Evolutionary conservation across 2,113 vertebrate genomes (phyloP).

Genomic region (Dunckerocampus dactyliophorus): DNA sequence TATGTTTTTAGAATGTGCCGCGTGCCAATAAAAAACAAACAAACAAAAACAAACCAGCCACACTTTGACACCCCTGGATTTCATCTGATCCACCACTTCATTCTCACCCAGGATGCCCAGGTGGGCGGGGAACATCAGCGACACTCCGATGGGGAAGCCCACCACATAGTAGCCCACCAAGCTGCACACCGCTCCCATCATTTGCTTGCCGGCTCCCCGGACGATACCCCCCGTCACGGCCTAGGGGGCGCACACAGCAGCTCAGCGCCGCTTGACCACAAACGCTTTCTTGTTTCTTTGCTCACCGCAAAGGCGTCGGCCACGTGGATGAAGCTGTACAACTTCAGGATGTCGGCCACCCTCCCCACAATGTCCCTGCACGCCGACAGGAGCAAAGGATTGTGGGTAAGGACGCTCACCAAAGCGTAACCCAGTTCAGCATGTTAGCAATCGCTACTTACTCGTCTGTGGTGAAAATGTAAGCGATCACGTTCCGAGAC

Average conservation of each 20-base stretch:
- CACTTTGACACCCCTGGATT: no score
- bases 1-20: no score
- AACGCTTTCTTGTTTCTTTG: no score
- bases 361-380: slow-evolving; percentile 55
- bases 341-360: slow-evolving; percentile 55
- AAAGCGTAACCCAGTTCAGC: not conserved
- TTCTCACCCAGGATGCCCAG: slow-evolving; percentile 77
- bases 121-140: slow-evolving; percentile 77
- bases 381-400: not conserved
- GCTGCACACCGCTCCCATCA: slow-evolving; percentile 73
- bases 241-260: slow-evolving; percentile 47
- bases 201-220: slow-evolving; percentile 79
- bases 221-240: slow-evolving; percentile 72
- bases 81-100: no score
- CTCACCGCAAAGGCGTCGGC: slow-evolving; percentile 59
- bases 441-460: slow-evolving; percentile 52
- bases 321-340: slow-evolving; percentile 59
- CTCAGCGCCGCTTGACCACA: not conserved
- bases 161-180: slow-evolving; percentile 71
- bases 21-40: no score
- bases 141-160: slow-evolving; percentile 74
- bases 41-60: no score
- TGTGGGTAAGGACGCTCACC: not conserved
- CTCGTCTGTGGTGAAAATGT: slow-evolving; percentile 82
- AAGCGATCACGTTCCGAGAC: slow-evolving; percentile 74